Percentiles rank a stretch among this genome's conserved stretches.
phyloP scores from a whole-genome alignment of 2,113 vertebrate genomes.

The Polyodon spathula region DNA sequence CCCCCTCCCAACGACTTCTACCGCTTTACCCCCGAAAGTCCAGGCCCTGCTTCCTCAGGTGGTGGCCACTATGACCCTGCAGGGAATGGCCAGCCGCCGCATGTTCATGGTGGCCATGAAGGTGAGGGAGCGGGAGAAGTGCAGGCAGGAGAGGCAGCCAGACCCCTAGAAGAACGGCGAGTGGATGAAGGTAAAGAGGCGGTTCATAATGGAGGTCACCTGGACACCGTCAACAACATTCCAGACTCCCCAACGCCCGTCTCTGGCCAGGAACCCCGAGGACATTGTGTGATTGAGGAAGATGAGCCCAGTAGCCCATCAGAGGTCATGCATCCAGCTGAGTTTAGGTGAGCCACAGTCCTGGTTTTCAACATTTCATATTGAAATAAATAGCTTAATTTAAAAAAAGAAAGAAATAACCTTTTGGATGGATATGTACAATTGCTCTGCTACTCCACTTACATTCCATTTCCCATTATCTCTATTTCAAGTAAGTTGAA shows the following conservation, averaged over 20 bases:
- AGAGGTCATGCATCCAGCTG: constrained; percentile 71
- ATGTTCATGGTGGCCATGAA: constrained; percentile 79
- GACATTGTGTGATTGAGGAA: constrained; percentile 23
- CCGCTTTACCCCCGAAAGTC: constrained; percentile 84
- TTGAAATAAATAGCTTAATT: no score
- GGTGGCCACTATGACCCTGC: constrained; percentile 86
- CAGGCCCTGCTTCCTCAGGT: constrained; percentile 76
- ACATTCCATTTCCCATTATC: no score
- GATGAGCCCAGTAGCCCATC: constrained; percentile 65
- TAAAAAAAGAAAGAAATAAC: no score
- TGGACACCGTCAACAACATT: no score
- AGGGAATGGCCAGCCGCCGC: constrained; percentile 76
- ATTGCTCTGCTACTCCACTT: no score
- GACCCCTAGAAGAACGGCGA: constrained; percentile 23
- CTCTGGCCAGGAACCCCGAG: constrained; percentile 45
- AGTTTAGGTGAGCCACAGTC: constrained; percentile 78
- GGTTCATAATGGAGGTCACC: no score
- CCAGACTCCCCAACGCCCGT: constrained; percentile 38
- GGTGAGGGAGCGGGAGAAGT: constrained; percentile 53
- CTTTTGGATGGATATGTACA: no score
- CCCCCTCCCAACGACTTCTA: constrained; percentile 73
- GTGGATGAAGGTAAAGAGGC: background rate
- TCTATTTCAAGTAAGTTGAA: no score
- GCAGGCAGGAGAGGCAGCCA: constrained; percentile 30
- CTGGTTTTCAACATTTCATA: no score